Evolutionary conservation across 2,113 vertebrate species (phyloP).

Genomic region (Campylomormyrus numenius): DNA sequence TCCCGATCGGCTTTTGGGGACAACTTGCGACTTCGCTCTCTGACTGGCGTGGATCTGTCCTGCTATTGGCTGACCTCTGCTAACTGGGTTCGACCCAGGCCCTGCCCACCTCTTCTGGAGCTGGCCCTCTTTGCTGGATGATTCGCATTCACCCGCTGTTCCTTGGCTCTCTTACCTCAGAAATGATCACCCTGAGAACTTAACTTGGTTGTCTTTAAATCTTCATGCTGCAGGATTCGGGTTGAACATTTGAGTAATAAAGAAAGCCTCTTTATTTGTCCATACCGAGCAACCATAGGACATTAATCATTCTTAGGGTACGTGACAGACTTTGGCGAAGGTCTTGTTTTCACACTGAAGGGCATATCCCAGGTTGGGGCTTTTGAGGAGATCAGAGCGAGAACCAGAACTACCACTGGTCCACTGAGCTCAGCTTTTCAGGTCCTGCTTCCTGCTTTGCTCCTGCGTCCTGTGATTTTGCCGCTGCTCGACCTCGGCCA

Average conservation of each 20-base stretch:
- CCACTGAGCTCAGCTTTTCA: not conserved
- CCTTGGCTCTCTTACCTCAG: not conserved
- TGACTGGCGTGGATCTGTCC: not conserved
- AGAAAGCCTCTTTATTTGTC: not conserved
- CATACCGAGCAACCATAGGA: not conserved
- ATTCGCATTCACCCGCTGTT: not conserved
- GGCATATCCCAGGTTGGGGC: not conserved
- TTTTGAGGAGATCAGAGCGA: not conserved
- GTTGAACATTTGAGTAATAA: not conserved
- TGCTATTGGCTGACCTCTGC: not conserved
- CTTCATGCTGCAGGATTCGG: not conserved
- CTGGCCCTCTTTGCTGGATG: not conserved
- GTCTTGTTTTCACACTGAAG: not conserved
- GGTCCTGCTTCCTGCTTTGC: not conserved
- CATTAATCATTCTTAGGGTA: not conserved
- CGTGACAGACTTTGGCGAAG: not conserved
- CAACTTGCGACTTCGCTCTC: not conserved
- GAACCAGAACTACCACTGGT: not conserved
- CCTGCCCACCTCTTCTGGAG: not conserved
- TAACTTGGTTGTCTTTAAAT: not conserved
- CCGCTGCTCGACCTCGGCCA: not conserved
- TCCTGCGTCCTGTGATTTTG: not conserved
- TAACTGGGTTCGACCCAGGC: not conserved
- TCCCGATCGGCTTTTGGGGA: not conserved
- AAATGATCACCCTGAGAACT: not conserved